Percentiles rank a stretch among this genome's conserved stretches.
phyloP scores from a whole-genome alignment of 2,113 vertebrate genomes.

The Perognathus longimembris region DNA sequence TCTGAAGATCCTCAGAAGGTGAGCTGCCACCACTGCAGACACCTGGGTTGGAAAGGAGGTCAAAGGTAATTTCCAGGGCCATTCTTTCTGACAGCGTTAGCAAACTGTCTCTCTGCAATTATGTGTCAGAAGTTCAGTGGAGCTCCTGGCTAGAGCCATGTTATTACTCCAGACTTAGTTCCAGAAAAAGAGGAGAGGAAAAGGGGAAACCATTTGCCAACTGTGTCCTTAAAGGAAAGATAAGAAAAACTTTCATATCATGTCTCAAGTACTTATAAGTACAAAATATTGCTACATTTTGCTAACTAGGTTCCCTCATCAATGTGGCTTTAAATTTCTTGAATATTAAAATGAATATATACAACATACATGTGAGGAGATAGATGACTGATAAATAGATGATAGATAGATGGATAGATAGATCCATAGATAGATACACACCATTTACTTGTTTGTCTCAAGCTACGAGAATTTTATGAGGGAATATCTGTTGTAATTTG shows the following conservation, averaged over 20 bases:
- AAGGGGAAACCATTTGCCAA: not conserved
- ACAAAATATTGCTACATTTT: not conserved
- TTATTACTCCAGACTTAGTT: not conserved
- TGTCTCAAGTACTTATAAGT: not conserved
- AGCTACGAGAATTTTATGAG: constrained; percentile 58
- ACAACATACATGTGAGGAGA: no score
- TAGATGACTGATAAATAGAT: not conserved
- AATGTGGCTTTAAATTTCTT: constrained; percentile 51
- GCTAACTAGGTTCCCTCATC: not conserved
- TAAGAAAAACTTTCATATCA: not conserved
- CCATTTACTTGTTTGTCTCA: not conserved
- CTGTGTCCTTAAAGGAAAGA: not conserved
- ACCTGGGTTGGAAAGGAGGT: not conserved
- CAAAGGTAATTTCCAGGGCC: not conserved
- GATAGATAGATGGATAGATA: not conserved
- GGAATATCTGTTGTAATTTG: constrained; percentile 53
- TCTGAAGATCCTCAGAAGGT: not conserved
- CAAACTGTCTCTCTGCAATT: constrained; percentile 7
- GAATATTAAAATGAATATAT: constrained; percentile 40
- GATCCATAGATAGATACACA: no score
- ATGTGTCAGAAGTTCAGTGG: not conserved
- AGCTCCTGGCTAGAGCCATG: not conserved
- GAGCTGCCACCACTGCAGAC: not conserved
- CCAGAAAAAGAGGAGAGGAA: not conserved
- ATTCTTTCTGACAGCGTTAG: not conserved